A percentile compares a stretch with the other conserved stretches of the same genome.
phyloP scores from a whole-genome alignment of 2,113 vertebrate species.

The Bothrops jararaca region DNA sequence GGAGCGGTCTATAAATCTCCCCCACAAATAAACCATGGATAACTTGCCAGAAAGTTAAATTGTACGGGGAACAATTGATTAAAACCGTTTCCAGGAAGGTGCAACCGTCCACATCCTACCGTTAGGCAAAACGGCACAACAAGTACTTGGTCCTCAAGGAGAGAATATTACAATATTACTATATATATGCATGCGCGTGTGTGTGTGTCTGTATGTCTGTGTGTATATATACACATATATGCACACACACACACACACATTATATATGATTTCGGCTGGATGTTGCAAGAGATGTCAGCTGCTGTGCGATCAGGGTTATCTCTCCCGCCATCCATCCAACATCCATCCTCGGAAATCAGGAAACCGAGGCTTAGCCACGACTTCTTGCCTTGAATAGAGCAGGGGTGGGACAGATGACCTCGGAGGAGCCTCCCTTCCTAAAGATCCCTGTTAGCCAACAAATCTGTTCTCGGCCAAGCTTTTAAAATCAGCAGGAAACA shows the following conservation, averaged over 20 bases:
- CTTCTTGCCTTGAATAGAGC: background rate
- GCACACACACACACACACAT: too few relatives aligned
- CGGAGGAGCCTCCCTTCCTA: background rate
- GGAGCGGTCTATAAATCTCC: background rate
- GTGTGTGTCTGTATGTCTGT: too few relatives aligned
- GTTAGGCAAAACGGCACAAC: background rate
- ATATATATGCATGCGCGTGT: too few relatives aligned
- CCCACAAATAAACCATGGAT: background rate
- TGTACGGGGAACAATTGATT: background rate
- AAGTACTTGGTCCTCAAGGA: background rate
- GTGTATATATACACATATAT: too few relatives aligned
- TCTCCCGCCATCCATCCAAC: too few relatives aligned
- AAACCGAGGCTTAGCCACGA: background rate
- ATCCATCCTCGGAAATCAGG: background rate
- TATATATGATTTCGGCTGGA: too few relatives aligned
- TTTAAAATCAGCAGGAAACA: background rate
- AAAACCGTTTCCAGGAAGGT: background rate
- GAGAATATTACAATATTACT: too few relatives aligned
- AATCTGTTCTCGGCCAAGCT: background rate
- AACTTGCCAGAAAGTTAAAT: background rate
- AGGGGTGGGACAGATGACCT: background rate
- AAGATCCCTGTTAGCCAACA: background rate
- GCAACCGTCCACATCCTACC: background rate
- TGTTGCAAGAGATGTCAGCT: too few relatives aligned
- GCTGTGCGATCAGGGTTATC: rapidly evolving